A percentile compares a stretch with the other conserved stretches of the same genome.
phyloP scores from a whole-genome alignment of 2,797 vertebrate species.

The Chelonia mydas region DNA sequence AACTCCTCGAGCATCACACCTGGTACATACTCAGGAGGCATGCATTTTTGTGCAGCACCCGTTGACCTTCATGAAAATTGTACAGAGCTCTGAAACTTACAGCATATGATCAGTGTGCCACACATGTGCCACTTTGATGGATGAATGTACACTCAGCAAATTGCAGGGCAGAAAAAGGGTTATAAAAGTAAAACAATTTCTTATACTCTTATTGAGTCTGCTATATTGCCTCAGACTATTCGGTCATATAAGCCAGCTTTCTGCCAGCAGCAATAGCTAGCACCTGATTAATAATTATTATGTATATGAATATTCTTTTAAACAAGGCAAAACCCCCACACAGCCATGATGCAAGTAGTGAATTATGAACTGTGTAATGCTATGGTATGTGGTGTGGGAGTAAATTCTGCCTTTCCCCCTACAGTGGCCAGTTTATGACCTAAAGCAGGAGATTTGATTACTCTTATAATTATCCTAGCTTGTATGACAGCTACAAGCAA shows the following conservation, averaged over 20 bases:
- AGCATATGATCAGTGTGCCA: neutral
- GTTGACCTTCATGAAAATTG: neutral
- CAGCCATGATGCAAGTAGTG: neutral
- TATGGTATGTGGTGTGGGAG: accelerated
- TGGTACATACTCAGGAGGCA: neutral
- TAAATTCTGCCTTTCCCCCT: neutral
- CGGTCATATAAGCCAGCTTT: neutral
- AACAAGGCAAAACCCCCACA: neutral
- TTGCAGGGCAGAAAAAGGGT: slow-evolving; percentile 12
- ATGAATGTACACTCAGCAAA: slow-evolving; percentile 7
- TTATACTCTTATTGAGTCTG: neutral
- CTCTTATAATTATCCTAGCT: slow-evolving; percentile 15
- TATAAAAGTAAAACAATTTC: slow-evolving; percentile 14
- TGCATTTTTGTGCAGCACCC: neutral
- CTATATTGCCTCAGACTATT: neutral
- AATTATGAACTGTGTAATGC: neutral
- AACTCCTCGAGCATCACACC: neutral
- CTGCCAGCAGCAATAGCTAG: neutral
- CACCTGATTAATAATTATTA: neutral
- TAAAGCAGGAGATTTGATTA: slow-evolving; percentile 16
- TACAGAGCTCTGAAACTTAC: neutral
- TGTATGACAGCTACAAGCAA: slow-evolving; percentile 29
- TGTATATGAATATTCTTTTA: neutral
- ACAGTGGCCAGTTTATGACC: slow-evolving; percentile 11
- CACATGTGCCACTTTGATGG: slow-evolving; percentile 27